Percentiles rank a stretch among this genome's conserved stretches.
These are phyloP conservation scores for Homarus gammarus DNA, from an alignment of 2,888 invertebrate species.

Conservation along the genomic window DNA sequence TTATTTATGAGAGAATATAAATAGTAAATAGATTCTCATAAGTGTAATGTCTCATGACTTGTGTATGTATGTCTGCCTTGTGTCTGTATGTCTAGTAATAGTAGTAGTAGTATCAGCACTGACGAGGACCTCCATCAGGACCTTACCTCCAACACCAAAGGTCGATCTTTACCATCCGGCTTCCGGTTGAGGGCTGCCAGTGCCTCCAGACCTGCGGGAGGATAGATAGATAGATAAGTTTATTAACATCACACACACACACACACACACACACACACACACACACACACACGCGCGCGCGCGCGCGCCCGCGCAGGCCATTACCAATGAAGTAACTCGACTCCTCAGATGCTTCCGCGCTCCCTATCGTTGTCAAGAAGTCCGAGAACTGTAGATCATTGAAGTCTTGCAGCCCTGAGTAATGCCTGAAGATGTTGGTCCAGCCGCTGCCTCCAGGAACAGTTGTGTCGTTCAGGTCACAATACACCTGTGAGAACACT, in stretches of 20 bases:
- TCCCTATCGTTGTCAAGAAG: neutral
- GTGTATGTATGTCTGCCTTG: no score
- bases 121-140: neutral
- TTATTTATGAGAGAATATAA: no score
- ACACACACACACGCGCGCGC: conserved; percentile 2
- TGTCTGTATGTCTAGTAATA: no score
- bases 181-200: neutral
- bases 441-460: neutral
- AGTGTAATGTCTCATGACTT: no score
- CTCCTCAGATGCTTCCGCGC: neutral
- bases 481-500: neutral
- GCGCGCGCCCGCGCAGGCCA: neutral
- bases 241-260: neutral
- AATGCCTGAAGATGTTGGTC: neutral
- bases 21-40: no score
- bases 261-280: conserved; percentile 9
- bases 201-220: neutral
- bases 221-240: neutral
- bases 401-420: neutral
- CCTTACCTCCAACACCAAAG: neutral
- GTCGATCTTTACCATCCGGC: neutral
- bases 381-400: neutral
- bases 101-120: no score
- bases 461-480: neutral
- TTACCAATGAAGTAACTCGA: conserved; percentile 2